phyloP scores from a whole-genome alignment of 2,797 vertebrate species.

The Paratrypauchen microcephalus region DNA sequence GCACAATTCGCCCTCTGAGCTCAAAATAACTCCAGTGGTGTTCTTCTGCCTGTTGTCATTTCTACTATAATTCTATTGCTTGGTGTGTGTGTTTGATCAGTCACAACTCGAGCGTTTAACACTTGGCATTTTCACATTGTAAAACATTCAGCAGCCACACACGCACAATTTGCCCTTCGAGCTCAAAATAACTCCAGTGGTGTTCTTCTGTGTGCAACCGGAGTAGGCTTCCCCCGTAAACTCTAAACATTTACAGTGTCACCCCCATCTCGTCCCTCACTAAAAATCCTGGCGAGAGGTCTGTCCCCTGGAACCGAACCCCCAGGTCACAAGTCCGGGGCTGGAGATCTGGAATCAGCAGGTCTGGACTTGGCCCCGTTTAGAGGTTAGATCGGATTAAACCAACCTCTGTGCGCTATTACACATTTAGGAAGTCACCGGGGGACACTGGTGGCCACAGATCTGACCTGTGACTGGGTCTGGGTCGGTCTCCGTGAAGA shows the following conservation, averaged over 20 bases:
- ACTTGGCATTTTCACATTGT: not conserved
- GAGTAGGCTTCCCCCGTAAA: constrained; percentile 4
- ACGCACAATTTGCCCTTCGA: too few species aligned
- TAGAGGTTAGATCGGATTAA: not conserved
- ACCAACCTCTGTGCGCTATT: not conserved
- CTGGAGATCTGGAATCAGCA: not conserved
- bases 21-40: not conserved
- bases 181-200: not conserved
- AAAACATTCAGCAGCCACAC: too few species aligned
- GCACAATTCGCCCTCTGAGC: not conserved
- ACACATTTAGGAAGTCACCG: not conserved
- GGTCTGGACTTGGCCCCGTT: not conserved
- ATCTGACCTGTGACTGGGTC: too few species aligned
- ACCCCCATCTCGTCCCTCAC: not conserved
- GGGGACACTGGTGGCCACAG: not conserved
- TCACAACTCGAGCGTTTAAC: not conserved
- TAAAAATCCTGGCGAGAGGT: not conserved
- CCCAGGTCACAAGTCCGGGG: not conserved
- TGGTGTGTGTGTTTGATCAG: not conserved
- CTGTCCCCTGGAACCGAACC: not conserved
- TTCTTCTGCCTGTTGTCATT: too few species aligned
- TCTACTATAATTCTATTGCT: too few species aligned
- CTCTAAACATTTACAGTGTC: not conserved
- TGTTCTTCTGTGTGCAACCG: not conserved
- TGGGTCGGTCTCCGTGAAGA: too few species aligned